Evolutionary conservation across 2,888 invertebrate genomes (phyloP).

Genomic region (Xestia xanthographa): DNA sequence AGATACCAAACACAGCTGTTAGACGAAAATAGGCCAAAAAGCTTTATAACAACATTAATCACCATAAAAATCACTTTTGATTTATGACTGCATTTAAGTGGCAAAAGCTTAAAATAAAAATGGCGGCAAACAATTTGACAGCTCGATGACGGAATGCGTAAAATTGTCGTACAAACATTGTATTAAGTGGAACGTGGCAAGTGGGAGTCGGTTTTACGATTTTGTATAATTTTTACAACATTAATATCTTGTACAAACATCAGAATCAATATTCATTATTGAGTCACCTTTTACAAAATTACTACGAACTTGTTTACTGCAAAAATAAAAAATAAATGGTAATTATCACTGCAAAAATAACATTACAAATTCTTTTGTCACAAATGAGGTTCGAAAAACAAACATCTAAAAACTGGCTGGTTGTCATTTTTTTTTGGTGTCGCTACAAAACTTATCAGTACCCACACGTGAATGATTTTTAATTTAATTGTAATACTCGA

Average conservation of each 20-base stretch:
- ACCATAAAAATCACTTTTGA: slow-evolving; percentile 64
- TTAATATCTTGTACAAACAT: neutral
- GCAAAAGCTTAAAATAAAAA: slow-evolving; percentile 64
- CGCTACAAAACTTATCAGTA: slow-evolving; percentile 80
- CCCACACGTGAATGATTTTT: slow-evolving; percentile 87
- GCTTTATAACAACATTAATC: slow-evolving; percentile 62
- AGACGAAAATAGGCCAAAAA: slow-evolving; percentile 57
- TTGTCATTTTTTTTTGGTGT: slow-evolving; percentile 71
- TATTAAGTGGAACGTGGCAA: slow-evolving; percentile 33
- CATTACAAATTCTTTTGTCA: slow-evolving; percentile 28
- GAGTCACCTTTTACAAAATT: slow-evolving; percentile 2
- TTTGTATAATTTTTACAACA: slow-evolving; percentile 21
- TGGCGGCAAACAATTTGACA: slow-evolving; percentile 59
- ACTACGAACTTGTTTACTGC: neutral
- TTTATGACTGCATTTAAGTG: slow-evolving; percentile 65
- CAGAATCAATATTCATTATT: slow-evolving; percentile 1
- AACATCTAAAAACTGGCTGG: slow-evolving; percentile 23
- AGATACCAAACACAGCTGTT: slow-evolving; percentile 48
- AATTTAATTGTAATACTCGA: slow-evolving; percentile 90
- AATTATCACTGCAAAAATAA: slow-evolving; percentile 6
- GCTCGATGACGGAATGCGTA: slow-evolving; percentile 60
- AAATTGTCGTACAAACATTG: slow-evolving; percentile 63
- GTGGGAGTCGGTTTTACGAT: slow-evolving; percentile 39
- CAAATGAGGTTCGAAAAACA: slow-evolving; percentile 36
- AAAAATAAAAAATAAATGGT: slow-evolving; percentile 17